Percentiles rank a stretch among this genome's conserved stretches.
phyloP scores from a whole-genome alignment of 2,113 vertebrate species.

The Caranx melampygus region DNA sequence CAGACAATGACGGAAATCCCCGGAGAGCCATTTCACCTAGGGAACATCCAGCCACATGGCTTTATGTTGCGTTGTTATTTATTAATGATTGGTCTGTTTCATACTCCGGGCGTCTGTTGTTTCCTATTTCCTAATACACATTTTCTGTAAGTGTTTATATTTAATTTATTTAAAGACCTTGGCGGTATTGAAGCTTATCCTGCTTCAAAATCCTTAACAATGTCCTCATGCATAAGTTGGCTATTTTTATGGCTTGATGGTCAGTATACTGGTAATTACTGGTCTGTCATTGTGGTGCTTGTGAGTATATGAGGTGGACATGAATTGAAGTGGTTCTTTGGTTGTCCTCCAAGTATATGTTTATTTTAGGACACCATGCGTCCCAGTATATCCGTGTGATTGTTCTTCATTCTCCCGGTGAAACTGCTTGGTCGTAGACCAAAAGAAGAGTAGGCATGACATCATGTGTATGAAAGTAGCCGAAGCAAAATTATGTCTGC shows the following conservation, averaged over 20 bases:
- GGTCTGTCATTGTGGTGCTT: conserved; percentile 4
- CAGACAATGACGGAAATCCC: conserved; percentile 43
- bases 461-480: not conserved
- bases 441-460: not conserved
- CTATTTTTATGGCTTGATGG: conserved; percentile 17
- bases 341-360: conserved; percentile 2
- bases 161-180: conserved; percentile 11
- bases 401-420: not conserved
- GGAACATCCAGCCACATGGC: conserved; percentile 1
- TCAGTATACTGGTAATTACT: conserved; percentile 15
- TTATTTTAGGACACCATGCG: conserved; percentile 5
- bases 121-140: conserved; percentile 23
- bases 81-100: conserved; percentile 41
- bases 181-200: not conserved
- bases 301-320: not conserved
- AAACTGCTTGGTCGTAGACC: not conserved
- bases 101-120: conserved; percentile 7
- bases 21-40: conserved; percentile 12
- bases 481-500: not conserved
- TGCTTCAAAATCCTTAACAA: conserved; percentile 22
- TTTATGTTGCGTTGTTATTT: conserved; percentile 59
- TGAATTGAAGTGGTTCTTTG: conserved; percentile 3
- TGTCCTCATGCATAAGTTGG: not conserved
- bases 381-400: not conserved
- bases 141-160: not conserved